Conservation (phyloP, 2,797 vertebrate genomes). For the Loris lydekkerianus region DNA sequence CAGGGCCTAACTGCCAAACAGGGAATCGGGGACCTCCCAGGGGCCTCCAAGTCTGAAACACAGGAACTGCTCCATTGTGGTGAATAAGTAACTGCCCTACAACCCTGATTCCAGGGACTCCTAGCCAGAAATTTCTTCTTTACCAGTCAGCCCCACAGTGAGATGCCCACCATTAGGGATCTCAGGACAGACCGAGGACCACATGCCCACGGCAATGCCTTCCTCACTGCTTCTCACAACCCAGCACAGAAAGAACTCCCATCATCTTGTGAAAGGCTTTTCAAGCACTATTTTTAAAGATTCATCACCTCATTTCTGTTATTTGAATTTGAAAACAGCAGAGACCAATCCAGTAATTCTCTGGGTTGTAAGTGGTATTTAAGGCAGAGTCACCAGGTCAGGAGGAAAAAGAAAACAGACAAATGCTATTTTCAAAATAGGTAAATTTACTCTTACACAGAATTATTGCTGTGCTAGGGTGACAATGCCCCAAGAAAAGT, state of each 20-base stretch:
- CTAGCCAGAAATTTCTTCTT: not conserved
- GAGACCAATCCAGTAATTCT: not conserved
- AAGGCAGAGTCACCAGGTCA: not conserved
- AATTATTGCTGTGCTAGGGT: not conserved
- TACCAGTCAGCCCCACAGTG: not conserved
- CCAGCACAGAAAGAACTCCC: not conserved
- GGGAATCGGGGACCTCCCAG: conserved; percentile 23
- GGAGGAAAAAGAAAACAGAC: conserved; percentile 35
- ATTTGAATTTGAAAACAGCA: not conserved
- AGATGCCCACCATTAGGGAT: not conserved
- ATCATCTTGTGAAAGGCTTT: not conserved
- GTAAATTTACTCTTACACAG: not conserved
- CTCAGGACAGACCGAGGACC: not conserved
- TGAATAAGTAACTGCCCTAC: not conserved
- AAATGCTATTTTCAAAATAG: not conserved
- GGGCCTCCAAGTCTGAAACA: not conserved
- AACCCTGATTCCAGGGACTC: not conserved
- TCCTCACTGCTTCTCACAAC: not conserved
- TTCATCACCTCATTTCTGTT: not conserved
- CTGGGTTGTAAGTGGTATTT: not conserved
- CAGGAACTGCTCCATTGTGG: not conserved
- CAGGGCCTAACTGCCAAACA: not conserved
- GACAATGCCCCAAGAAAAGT: not conserved
- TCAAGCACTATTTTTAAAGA: not conserved
- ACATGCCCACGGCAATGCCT: not conserved